Percentiles rank a stretch among this genome's conserved stretches.
Conservation (phyloP, 2,113 vertebrate genomes). For the Amazona vittata region DNA sequence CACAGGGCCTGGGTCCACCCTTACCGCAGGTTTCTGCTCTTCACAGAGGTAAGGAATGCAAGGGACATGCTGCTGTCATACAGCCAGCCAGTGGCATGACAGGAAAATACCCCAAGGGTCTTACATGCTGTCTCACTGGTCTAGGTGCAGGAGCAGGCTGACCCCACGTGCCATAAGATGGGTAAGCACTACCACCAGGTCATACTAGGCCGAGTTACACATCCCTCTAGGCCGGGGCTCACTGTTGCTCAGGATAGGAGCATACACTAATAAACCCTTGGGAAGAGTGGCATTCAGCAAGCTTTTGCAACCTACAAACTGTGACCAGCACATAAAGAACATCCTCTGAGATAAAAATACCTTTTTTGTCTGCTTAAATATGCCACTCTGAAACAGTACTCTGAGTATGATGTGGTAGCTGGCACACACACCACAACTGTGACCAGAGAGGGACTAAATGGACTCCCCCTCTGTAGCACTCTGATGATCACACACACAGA, state of each 20-base stretch:
- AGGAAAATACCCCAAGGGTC: neutral
- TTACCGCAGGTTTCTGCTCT: neutral
- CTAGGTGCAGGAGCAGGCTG: neutral
- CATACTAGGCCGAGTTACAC: neutral
- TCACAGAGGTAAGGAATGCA: neutral
- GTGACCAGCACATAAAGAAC: neutral
- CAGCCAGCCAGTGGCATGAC: neutral
- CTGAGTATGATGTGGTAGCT: neutral
- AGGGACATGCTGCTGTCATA: neutral
- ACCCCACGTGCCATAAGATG: neutral
- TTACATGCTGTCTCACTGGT: neutral
- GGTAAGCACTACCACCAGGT: neutral
- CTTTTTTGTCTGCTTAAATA: neutral
- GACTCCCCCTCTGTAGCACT: neutral
- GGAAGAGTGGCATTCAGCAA: neutral
- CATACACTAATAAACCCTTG: neutral
- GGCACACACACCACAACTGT: accelerated
- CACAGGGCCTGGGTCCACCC: neutral
- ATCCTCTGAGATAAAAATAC: neutral
- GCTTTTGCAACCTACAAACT: neutral
- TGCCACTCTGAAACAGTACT: neutral
- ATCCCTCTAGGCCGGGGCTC: neutral
- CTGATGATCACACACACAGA: neutral
- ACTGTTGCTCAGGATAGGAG: neutral
- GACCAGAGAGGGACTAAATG: neutral